Evolutionary conservation across 2,797 vertebrate species (phyloP).

Genomic region (Phoeniculus purpureus): DNA sequence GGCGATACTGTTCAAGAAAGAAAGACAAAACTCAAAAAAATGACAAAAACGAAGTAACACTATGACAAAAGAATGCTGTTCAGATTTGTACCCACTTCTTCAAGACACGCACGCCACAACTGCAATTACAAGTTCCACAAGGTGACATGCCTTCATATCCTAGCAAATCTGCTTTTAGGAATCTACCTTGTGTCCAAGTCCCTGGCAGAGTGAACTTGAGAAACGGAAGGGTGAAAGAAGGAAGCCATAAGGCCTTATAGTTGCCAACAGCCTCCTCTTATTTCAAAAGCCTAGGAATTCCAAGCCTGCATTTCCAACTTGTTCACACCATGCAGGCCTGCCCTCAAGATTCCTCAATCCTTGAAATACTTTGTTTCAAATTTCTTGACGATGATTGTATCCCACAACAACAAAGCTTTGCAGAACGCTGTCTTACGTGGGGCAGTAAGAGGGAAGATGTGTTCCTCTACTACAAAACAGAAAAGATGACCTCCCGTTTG

Average conservation of each 20-base stretch:
- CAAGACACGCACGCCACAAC: background rate
- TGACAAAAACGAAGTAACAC: background rate
- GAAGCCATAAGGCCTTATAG: background rate
- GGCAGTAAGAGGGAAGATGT: background rate
- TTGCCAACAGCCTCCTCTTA: background rate
- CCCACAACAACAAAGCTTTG: background rate
- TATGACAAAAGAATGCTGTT: background rate
- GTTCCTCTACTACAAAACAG: background rate
- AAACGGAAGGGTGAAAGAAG: background rate
- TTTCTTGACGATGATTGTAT: background rate
- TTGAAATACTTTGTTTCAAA: background rate
- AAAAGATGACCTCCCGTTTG: background rate
- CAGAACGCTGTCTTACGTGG: background rate
- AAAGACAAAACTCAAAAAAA: background rate
- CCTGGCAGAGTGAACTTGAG: background rate
- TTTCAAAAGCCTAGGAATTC: constrained; percentile 3
- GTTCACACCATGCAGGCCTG: background rate
- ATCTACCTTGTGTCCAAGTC: background rate
- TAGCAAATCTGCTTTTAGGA: background rate
- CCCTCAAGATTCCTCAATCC: background rate
- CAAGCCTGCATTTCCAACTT: background rate
- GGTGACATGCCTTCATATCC: background rate
- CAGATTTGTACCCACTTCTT: background rate
- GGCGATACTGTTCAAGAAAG: constrained; percentile 87
- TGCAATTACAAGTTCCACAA: background rate